These are phyloP conservation scores for Tenthredo livida DNA, from an alignment of 2,888 invertebrate species.

Conservation along the genomic window DNA sequence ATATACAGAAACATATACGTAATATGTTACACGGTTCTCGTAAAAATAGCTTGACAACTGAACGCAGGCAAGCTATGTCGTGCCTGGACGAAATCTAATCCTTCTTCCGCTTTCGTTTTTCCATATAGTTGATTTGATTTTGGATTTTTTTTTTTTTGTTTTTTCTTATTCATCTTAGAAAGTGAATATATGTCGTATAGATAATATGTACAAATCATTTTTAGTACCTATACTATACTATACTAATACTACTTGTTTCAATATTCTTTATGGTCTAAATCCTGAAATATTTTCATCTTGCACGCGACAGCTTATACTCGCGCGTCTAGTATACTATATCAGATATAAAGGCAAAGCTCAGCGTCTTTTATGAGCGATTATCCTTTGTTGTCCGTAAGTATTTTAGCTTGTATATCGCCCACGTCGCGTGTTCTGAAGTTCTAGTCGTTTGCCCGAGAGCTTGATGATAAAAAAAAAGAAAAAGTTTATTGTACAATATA, in stretches of 20 bases:
- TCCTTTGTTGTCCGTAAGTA: slow-evolving; percentile 28
- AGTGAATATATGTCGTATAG: neutral
- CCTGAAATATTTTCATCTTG: neutral
- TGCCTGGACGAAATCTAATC: neutral
- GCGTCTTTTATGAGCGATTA: slow-evolving; percentile 25
- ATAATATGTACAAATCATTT: neutral
- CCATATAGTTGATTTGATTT: neutral
- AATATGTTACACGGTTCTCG: neutral
- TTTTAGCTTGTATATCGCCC: slow-evolving; percentile 2
- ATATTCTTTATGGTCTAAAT: neutral
- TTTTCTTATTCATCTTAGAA: neutral
- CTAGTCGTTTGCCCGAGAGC: neutral
- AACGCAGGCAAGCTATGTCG: too few species aligned
- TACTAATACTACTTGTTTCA: too few species aligned
- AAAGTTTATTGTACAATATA: slow-evolving; percentile 10
- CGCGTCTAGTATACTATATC: neutral
- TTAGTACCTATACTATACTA: too few species aligned
- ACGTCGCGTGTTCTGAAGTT: slow-evolving; percentile 22
- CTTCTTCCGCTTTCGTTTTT: slow-evolving; percentile 11
- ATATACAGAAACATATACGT: neutral
- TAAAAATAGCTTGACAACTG: neutral
- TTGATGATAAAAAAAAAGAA: neutral
- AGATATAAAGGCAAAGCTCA: neutral
- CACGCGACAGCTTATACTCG: neutral
- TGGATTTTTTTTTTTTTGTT: neutral